Conservation (phyloP, 2,797 vertebrate genomes). For the Acanthurus lineatus region DNA sequence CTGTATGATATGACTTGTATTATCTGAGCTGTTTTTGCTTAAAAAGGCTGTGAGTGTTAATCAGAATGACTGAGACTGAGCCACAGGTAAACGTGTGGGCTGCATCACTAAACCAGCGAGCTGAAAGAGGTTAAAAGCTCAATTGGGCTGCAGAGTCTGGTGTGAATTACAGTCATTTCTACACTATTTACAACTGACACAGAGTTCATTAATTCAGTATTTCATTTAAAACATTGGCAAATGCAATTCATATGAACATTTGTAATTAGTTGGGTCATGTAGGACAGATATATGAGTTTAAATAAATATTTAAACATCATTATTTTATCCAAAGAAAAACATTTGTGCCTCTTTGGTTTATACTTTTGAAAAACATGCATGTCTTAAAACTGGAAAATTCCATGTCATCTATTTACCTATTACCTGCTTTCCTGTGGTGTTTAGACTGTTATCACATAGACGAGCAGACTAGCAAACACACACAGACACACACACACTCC, state of each 20-base stretch:
- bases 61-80: too few species aligned
- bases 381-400: background rate
- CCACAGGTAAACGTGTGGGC: background rate
- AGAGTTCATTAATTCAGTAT: background rate
- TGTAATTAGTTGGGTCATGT: background rate
- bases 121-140: background rate
- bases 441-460: constrained; percentile 19
- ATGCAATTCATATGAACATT: background rate
- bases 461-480: constrained; percentile 16
- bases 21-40: background rate
- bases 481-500: constrained; percentile 5
- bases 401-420: constrained; percentile 32
- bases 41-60: too few species aligned
- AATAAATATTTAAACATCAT: background rate
- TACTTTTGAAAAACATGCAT: background rate
- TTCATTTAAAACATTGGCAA: background rate
- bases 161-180: background rate
- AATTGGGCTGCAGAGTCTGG: background rate
- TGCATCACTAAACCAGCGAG: background rate
- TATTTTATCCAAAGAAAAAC: background rate
- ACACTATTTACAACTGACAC: background rate
- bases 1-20: background rate
- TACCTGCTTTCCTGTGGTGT: constrained; percentile 42
- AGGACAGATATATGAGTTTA: background rate
- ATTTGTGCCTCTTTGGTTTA: background rate